Percentiles rank a stretch among this genome's conserved stretches.
These are phyloP conservation scores for Eueremaeus valkanovi DNA, from an alignment of 2,888 invertebrate species.

Conservation along the genomic window DNA sequence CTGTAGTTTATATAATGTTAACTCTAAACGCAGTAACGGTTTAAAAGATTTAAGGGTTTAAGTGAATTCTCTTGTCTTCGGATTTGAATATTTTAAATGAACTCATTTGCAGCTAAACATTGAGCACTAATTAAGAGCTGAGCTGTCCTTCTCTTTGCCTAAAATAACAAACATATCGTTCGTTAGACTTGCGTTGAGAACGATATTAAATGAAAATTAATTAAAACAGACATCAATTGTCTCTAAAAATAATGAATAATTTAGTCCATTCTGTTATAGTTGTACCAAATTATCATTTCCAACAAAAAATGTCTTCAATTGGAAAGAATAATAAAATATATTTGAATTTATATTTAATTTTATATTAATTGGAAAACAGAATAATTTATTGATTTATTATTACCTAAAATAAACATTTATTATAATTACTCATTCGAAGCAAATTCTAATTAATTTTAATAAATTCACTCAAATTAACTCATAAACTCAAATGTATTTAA, in stretches of 20 bases:
- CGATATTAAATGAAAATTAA: not conserved
- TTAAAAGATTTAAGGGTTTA: not conserved
- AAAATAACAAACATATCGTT: not conserved
- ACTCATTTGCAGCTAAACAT: not conserved
- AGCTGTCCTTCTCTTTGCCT: not conserved
- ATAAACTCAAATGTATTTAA: no score
- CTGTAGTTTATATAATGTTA: no score
- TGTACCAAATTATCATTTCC: not conserved
- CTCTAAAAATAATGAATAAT: not conserved
- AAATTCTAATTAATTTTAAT: no score
- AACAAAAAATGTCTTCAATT: no score
- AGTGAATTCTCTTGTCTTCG: constrained; percentile 9
- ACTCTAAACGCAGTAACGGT: not conserved
- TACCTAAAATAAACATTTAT: no score
- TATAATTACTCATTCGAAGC: no score
- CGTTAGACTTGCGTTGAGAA: not conserved
- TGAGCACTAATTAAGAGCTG: constrained; percentile 6
- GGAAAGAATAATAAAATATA: no score
- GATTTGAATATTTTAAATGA: not conserved
- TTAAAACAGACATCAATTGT: constrained; percentile 13
- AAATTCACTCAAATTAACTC: no score
- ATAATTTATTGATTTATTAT: no score
- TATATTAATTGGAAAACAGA: no score
- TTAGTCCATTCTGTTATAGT: not conserved
- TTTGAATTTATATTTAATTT: no score